Evolutionary conservation across 2,113 vertebrate genomes (phyloP), one percentile per base, ranked within the genome.

Genomic region (Budorcas taxicolor): DNA sequence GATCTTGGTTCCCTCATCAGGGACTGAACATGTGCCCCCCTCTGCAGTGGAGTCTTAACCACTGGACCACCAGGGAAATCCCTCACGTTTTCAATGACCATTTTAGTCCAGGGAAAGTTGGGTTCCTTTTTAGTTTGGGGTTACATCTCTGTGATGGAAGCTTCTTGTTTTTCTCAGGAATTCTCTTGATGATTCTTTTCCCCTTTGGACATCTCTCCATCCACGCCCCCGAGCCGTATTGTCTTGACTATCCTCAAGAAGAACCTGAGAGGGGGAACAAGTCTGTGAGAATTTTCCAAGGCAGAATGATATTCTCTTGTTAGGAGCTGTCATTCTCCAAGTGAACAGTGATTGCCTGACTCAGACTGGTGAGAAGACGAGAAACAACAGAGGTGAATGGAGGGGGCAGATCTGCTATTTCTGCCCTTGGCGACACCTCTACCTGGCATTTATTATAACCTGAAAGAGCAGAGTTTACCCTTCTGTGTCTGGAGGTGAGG

Each of bases 361-460:
- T 84, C 78, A 10, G 90, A 76, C 40, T 87, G 53, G 29, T 78
- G 55, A 97, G 62, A 80, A 74, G 58, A 25, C 5, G 6, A 31
- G 93, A 43, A 96, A 57, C 50, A 67, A 29, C 80, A 67, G 50
- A 91, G 57, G 74, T 82, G 45, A 80, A 13, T 31, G 31, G 40
- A 76, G 91, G 27, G 86, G 93, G 58, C 7, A 40, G 67, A 33
- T 50, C 45, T 92, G 40, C 94, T 97, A 81, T 90, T 97, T 98
- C 87, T 95, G 80, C 16, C 14, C 3, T 19, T 29, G 2, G 7
- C 94, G 90, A 52, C 67, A 62, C 93, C 57, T 82, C 55, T 47
- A 19, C 13, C 64, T 80, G 94, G 87, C 52, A 27, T 15, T 84
- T 82, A 85, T 85, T 89, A 84, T 7, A 91, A 14, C 33, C 45